Percentiles rank a stretch among this genome's conserved stretches.
These are phyloP conservation scores for Harpalus rufipes DNA, from an alignment of 2,888 invertebrate species.

Conservation along the genomic window DNA sequence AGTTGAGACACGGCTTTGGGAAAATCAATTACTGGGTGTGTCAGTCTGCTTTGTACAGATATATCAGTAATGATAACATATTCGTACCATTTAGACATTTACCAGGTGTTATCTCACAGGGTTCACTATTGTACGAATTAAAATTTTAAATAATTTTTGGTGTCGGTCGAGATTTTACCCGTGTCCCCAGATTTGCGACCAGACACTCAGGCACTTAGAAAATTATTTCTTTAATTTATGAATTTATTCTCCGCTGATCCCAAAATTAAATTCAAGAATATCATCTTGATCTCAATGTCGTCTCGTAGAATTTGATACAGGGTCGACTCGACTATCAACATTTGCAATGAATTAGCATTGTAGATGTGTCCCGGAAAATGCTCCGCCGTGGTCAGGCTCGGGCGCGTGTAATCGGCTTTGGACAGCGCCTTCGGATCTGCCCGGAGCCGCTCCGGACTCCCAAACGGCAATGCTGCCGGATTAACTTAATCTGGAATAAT, in stretches of 20 bases:
- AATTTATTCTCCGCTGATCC: neutral
- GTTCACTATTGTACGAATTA: too few relatives aligned
- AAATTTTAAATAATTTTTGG: too few relatives aligned
- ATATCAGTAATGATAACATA: too few relatives aligned
- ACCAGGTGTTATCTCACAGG: too few relatives aligned
- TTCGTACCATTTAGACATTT: too few relatives aligned
- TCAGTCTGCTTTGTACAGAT: too few relatives aligned
- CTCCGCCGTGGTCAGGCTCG: slow-evolving; percentile 1
- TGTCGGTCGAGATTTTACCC: too few relatives aligned
- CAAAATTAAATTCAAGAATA: slow-evolving; percentile 20
- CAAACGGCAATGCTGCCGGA: slow-evolving; percentile 47
- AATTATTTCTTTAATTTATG: neutral
- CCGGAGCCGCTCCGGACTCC: neutral
- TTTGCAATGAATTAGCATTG: slow-evolving; percentile 46
- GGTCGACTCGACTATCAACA: slow-evolving; percentile 12
- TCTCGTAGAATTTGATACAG: slow-evolving; percentile 8
- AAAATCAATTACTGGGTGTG: too few relatives aligned
- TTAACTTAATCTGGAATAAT: slow-evolving; percentile 68
- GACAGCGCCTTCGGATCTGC: slow-evolving; percentile 2
- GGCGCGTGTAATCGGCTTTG: slow-evolving; percentile 59
- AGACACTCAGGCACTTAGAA: too few relatives aligned
- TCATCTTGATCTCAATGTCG: neutral
- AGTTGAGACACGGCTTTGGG: too few relatives aligned
- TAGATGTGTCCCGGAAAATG: slow-evolving; percentile 33
- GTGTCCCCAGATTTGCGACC: too few relatives aligned